Evolutionary conservation across 2,888 invertebrate genomes (phyloP).

Genomic region (Netelia melanura): DNA sequence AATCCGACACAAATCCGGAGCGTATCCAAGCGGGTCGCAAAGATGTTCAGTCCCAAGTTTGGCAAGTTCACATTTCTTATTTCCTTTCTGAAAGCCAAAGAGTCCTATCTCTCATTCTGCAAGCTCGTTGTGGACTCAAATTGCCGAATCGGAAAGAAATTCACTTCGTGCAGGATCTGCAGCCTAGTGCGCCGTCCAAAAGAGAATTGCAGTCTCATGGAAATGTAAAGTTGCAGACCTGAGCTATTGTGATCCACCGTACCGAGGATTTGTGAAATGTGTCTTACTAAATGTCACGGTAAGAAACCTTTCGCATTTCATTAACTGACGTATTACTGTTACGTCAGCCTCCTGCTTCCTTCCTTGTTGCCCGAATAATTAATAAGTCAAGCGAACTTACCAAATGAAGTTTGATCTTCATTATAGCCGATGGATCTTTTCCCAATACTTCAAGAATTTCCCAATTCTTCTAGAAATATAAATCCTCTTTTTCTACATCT

Average conservation of each 20-base stretch:
- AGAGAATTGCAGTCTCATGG: constrained; percentile 46
- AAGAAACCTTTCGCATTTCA: constrained; percentile 37
- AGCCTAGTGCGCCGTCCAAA: not conserved
- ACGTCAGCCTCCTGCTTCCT: constrained; percentile 45
- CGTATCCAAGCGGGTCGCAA: not conserved
- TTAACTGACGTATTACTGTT: constrained; percentile 62
- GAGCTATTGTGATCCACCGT: constrained; percentile 55
- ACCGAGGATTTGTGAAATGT: constrained; percentile 58
- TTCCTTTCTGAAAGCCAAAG: constrained; percentile 7
- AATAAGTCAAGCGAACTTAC: constrained; percentile 62
- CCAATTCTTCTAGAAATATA: too few relatives aligned
- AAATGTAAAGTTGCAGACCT: constrained; percentile 60
- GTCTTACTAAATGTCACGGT: constrained; percentile 49
- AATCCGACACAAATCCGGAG: not conserved
- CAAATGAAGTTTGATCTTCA: constrained; percentile 13
- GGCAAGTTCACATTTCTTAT: constrained; percentile 51
- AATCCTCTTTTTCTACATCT: too few relatives aligned
- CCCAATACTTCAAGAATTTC: too few relatives aligned
- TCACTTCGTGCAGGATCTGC: constrained; percentile 13
- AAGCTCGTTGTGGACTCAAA: constrained; percentile 25
- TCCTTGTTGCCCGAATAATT: not conserved
- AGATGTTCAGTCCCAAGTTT: constrained; percentile 23
- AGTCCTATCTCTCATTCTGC: constrained; percentile 3
- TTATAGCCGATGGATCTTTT: too few relatives aligned
- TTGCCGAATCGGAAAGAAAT: constrained; percentile 58